Conservation (phyloP, 1,140 invertebrate genomes). For the Meloidogyne hapla region DNA sequence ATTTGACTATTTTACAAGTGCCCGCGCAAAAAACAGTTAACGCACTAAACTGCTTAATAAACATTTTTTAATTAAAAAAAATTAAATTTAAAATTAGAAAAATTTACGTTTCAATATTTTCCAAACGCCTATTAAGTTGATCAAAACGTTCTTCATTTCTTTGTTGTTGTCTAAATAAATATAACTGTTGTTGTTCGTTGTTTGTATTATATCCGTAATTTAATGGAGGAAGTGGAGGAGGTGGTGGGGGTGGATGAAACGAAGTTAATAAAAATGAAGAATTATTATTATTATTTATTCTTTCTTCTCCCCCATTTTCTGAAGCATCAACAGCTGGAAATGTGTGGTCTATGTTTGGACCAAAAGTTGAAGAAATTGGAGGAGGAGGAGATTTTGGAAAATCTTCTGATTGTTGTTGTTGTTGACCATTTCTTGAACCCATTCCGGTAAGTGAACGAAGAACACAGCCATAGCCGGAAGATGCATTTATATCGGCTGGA, state of each 20-base stretch:
- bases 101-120: slow-evolving; percentile 45
- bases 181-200: slow-evolving; percentile 8
- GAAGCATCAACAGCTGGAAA: slow-evolving; percentile 24
- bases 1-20: too few relatives aligned
- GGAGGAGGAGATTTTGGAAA: neutral
- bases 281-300: neutral
- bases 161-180: slow-evolving; percentile 29
- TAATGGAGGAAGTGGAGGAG: neutral
- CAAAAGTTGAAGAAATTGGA: neutral
- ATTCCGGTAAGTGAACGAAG: slow-evolving; percentile 18
- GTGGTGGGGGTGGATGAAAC: neutral
- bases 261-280: neutral
- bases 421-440: slow-evolving; percentile 16
- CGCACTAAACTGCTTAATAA: too few relatives aligned
- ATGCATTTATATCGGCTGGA: neutral
- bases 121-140: slow-evolving; percentile 36
- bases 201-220: neutral
- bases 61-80: too few relatives aligned
- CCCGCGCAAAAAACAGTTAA: too few relatives aligned
- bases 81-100: neutral
- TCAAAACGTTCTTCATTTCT: slow-evolving; percentile 39
- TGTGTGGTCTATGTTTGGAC: neutral
- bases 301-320: neutral
- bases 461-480: slow-evolving; percentile 14
- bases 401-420: neutral